These are phyloP conservation scores for Drosophila tripunctata DNA, from an alignment of 2,888 invertebrate species.

Conservation along the genomic window DNA sequence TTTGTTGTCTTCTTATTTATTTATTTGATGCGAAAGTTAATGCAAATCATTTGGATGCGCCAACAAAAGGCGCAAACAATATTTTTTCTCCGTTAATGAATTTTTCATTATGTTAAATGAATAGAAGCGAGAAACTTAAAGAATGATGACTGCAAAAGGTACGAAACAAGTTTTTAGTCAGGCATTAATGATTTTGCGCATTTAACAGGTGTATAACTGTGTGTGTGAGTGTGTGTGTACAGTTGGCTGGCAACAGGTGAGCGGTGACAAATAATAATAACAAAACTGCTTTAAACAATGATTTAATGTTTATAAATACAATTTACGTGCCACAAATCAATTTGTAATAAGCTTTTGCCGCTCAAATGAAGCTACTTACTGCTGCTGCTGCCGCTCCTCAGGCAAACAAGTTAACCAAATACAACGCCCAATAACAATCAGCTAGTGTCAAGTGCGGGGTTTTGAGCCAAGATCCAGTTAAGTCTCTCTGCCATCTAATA, in stretches of 20 bases:
- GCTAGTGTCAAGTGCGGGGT: constrained; percentile 23
- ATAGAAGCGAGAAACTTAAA: constrained; percentile 19
- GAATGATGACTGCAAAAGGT: constrained; percentile 21
- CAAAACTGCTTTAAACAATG: constrained; percentile 32
- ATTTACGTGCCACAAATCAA: constrained; percentile 36
- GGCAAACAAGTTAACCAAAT: constrained; percentile 25
- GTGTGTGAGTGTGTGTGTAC: too few species aligned
- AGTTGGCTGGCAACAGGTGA: constrained; percentile 44
- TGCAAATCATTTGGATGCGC: constrained; percentile 37
- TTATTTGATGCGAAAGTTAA: constrained; percentile 26
- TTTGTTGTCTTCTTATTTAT: not conserved
- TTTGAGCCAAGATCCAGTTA: constrained; percentile 16
- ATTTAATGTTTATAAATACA: constrained; percentile 71
- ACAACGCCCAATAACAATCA: constrained; percentile 17
- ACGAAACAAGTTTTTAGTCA: constrained; percentile 45
- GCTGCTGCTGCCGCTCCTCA: too few species aligned
- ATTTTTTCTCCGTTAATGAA: constrained; percentile 57
- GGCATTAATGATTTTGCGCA: constrained; percentile 46
- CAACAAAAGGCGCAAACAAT: constrained; percentile 32
- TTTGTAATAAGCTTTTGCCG: constrained; percentile 36
- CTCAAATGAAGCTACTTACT: constrained; percentile 26
- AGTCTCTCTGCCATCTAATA: constrained; percentile 54
- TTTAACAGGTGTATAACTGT: constrained; percentile 44
- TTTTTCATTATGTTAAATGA: constrained; percentile 24
- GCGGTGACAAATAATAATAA: constrained; percentile 3